phyloP scores from a whole-genome alignment of 2,888 invertebrate species.

The Drosophila rellima region DNA sequence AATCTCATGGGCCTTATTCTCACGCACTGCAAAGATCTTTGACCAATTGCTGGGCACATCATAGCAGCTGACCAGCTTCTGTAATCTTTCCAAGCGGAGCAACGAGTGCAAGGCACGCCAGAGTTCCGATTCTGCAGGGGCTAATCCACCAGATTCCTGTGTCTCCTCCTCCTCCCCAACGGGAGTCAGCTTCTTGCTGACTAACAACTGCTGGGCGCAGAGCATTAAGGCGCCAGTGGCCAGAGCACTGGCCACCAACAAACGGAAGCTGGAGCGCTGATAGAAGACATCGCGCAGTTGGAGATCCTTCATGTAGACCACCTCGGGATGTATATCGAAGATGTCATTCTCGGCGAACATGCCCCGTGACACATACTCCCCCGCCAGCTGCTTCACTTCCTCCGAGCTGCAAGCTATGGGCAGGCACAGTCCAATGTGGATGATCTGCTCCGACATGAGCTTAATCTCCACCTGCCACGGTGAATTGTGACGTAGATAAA shows the following conservation, averaged over 20 bases:
- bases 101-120: constrained; percentile 63
- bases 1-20: constrained; percentile 75
- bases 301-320: constrained; percentile 85
- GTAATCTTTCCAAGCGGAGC: constrained; percentile 52
- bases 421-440: constrained; percentile 87
- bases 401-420: constrained; percentile 86
- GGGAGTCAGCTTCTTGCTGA: constrained; percentile 21
- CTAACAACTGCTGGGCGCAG: constrained; percentile 68
- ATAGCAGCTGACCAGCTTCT: constrained; percentile 82
- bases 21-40: constrained; percentile 75
- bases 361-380: constrained; percentile 79
- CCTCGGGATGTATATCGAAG: constrained; percentile 83
- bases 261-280: constrained; percentile 80
- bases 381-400: constrained; percentile 84
- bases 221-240: constrained; percentile 76
- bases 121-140: constrained; percentile 65
- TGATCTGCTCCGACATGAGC: constrained; percentile 85
- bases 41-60: constrained; percentile 81
- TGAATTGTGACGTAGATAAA: constrained; percentile 85
- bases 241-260: constrained; percentile 71
- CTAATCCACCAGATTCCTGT: constrained; percentile 37
- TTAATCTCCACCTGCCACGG: constrained; percentile 86
- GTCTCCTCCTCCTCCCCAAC: constrained; percentile 2
- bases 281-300: constrained; percentile 81
- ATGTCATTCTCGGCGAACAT: constrained; percentile 83